Evolutionary conservation across 1,140 invertebrate species (phyloP).

Genomic region (Oppia nitens): DNA sequence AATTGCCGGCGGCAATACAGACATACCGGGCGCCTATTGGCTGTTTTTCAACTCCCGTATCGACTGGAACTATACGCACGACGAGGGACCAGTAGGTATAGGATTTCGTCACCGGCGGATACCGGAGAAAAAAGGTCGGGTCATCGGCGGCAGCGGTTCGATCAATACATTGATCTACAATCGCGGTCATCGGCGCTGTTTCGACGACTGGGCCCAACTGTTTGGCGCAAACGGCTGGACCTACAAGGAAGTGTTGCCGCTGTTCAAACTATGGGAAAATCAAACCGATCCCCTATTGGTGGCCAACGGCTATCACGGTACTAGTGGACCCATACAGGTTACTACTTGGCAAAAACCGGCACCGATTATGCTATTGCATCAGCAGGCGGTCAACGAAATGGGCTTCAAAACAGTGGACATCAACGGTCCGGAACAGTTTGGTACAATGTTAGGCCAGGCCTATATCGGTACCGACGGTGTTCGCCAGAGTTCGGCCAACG

Average conservation of each 20-base stretch:
- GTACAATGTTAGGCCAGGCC: constrained; percentile 43
- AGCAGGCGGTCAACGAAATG: no score
- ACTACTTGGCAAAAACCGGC: constrained; percentile 64
- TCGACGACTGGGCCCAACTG: constrained; percentile 74
- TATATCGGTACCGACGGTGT: constrained; percentile 70
- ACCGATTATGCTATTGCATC: constrained; percentile 56
- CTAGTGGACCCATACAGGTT: constrained; percentile 47
- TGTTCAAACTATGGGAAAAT: constrained; percentile 78
- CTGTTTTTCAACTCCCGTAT: no score
- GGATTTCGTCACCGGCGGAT: constrained; percentile 48
- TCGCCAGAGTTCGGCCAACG: constrained; percentile 73
- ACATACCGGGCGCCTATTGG: no score
- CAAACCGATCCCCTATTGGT: constrained; percentile 65
- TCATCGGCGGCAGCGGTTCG: constrained; percentile 60
- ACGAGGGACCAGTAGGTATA: no score
- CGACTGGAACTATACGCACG: no score
- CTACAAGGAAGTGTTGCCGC: constrained; percentile 62
- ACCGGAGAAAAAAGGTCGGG: constrained; percentile 41
- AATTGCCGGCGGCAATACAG: no score
- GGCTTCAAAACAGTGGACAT: constrained; percentile 62
- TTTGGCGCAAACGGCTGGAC: constrained; percentile 89
- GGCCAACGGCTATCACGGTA: constrained; percentile 32
- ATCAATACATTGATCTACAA: constrained; percentile 96
- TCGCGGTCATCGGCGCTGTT: constrained; percentile 77
- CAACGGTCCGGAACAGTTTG: constrained; percentile 58